Evolutionary conservation across 2,888 invertebrate genomes (phyloP).

Genomic region (Polymixis lichenea): DNA sequence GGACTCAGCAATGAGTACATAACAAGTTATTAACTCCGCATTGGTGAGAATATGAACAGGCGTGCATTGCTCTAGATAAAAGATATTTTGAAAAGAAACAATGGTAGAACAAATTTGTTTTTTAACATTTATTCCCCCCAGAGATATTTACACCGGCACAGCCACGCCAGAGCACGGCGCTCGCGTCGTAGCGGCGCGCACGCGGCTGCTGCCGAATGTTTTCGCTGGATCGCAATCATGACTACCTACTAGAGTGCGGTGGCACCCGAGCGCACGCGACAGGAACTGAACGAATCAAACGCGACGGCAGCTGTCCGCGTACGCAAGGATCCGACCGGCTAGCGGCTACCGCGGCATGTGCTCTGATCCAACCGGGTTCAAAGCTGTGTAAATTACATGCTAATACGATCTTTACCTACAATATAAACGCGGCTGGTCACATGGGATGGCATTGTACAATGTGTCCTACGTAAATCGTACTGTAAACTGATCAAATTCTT

Average conservation of each 20-base stretch:
- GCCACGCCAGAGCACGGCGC: no score
- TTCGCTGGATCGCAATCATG: background rate
- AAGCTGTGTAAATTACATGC: background rate
- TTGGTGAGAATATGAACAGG: constrained; percentile 6
- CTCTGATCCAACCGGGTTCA: background rate
- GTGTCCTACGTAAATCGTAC: no score
- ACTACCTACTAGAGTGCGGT: background rate
- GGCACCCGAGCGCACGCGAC: background rate
- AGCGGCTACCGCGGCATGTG: background rate
- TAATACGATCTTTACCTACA: background rate
- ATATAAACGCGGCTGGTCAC: no score
- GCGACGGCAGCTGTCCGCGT: background rate
- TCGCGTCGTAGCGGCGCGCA: no score
- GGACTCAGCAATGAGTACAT: background rate
- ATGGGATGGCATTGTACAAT: no score
- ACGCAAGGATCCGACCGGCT: background rate
- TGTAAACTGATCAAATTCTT: no score
- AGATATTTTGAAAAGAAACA: background rate
- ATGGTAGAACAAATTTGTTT: background rate
- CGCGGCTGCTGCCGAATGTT: no score
- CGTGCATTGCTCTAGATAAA: background rate
- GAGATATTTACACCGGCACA: no score
- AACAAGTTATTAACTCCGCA: background rate
- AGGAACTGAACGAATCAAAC: background rate
- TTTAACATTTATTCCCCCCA: background rate